Conservation (phyloP, 2,888 invertebrate genomes). For the Clanis bilineata region DNA sequence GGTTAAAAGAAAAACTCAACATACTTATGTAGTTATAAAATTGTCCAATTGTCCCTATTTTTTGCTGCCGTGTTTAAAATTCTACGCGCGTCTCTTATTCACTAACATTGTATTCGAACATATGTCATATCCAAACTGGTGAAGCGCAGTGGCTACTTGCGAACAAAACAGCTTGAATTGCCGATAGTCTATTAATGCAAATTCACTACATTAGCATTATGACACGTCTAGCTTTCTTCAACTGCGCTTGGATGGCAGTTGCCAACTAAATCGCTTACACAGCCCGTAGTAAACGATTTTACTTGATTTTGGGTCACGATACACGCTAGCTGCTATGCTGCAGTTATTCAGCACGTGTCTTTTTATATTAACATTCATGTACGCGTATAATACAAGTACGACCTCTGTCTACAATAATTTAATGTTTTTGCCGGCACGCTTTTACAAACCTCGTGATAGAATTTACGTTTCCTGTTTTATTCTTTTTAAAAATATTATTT, state of each 20-base stretch:
- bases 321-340: conserved; percentile 27
- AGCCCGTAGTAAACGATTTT: conserved; percentile 43
- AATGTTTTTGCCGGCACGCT: not conserved
- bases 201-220: conserved; percentile 54
- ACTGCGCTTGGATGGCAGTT: conserved; percentile 22
- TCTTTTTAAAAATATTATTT: not conserved
- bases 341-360: conserved; percentile 41
- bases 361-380: conserved; percentile 14
- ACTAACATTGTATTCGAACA: conserved; percentile 57
- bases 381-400: conserved; percentile 2
- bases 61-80: conserved; percentile 47
- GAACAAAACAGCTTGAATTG: conserved; percentile 58
- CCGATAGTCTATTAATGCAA: conserved; percentile 69
- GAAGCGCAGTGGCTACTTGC: conserved; percentile 44
- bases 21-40: not conserved
- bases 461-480: not conserved
- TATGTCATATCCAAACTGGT: conserved; percentile 74
- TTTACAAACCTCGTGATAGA: not conserved
- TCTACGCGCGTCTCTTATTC: conserved; percentile 44
- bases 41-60: conserved; percentile 20
- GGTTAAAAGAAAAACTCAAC: not conserved
- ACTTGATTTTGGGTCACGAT: conserved; percentile 56
- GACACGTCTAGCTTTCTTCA: conserved; percentile 40
- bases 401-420: conserved; percentile 5
- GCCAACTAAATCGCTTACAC: conserved; percentile 47